Evolutionary conservation across 2,113 vertebrate genomes (phyloP).

Genomic region (Misgurnus anguillicaudatus): DNA sequence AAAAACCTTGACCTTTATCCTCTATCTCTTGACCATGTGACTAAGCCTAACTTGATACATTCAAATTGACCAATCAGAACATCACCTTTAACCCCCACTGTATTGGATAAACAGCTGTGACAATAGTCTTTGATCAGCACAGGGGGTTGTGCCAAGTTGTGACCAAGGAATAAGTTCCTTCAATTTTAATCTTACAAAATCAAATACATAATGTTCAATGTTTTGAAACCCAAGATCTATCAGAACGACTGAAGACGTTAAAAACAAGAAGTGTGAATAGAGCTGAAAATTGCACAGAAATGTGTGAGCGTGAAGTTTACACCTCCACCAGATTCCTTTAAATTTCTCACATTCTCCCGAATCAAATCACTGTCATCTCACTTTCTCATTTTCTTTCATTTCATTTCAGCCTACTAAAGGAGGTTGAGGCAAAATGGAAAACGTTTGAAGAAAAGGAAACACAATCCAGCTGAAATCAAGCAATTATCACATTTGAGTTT

Average conservation of each 20-base stretch:
- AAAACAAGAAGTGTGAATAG: not conserved
- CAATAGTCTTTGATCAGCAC: too few relatives aligned
- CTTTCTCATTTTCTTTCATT: not conserved
- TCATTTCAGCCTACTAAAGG: slow-evolving; percentile 14
- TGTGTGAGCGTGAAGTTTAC: not conserved
- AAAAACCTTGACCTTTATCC: too few relatives aligned
- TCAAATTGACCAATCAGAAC: too few relatives aligned
- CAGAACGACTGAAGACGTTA: not conserved
- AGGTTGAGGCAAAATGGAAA: not conserved
- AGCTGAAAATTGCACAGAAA: not conserved
- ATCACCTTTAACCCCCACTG: too few relatives aligned
- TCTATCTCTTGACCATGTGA: too few relatives aligned
- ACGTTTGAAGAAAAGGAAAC: slow-evolving; percentile 9
- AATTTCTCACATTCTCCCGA: not conserved
- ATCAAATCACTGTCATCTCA: not conserved
- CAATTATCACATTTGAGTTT: slow-evolving; percentile 53
- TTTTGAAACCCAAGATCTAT: too few relatives aligned
- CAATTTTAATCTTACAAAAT: too few relatives aligned
- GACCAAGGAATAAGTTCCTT: too few relatives aligned
- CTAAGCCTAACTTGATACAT: too few relatives aligned
- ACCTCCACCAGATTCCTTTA: not conserved
- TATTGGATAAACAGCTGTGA: too few relatives aligned
- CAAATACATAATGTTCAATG: too few relatives aligned
- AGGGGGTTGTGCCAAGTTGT: too few relatives aligned
- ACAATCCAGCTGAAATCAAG: not conserved